Conservation (phyloP, 2,113 vertebrate genomes). For the Tamias sibiricus region DNA sequence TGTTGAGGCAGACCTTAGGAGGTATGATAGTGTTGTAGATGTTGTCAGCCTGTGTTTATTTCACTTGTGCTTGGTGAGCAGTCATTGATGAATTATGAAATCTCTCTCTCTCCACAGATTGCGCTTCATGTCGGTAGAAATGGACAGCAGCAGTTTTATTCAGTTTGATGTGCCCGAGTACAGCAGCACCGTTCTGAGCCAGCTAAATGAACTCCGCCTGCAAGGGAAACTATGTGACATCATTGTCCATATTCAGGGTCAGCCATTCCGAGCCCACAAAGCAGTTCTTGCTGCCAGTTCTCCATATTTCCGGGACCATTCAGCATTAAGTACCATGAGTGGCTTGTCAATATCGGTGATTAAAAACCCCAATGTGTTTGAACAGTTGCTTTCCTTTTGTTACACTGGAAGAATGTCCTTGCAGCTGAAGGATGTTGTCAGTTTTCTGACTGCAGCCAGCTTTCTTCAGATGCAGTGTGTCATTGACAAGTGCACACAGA, state of each 20-base stretch:
- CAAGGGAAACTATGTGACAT: conserved; percentile 99
- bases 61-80: not conserved
- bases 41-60: not conserved
- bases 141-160: conserved; percentile 98
- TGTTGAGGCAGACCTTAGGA: not conserved
- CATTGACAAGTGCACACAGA: conserved; percentile 99
- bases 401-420: conserved; percentile 99
- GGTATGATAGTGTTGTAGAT: not conserved
- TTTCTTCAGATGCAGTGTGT: conserved; percentile 99
- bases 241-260: conserved; percentile 98
- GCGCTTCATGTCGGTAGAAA: conserved; percentile 89
- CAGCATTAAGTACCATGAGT: conserved; percentile 98
- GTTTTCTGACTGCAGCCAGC: conserved; percentile 98
- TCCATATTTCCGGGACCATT: conserved; percentile 99
- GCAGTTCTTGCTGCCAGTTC: conserved; percentile 98
- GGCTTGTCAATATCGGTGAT: conserved; percentile 99
- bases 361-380: conserved; percentile 98
- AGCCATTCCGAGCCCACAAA: conserved; percentile 98
- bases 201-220: conserved; percentile 97
- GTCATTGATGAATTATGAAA: conserved; percentile 43
- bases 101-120: conserved; percentile 85
- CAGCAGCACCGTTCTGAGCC: conserved; percentile 98
- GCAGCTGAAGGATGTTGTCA: conserved; percentile 97
- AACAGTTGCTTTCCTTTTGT: conserved; percentile 98
- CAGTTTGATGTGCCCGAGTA: conserved; percentile 99